Base-by-base conservation (phyloP, 2,113 vertebrate genomes). In the Burhinus bistriatus region DNA sequence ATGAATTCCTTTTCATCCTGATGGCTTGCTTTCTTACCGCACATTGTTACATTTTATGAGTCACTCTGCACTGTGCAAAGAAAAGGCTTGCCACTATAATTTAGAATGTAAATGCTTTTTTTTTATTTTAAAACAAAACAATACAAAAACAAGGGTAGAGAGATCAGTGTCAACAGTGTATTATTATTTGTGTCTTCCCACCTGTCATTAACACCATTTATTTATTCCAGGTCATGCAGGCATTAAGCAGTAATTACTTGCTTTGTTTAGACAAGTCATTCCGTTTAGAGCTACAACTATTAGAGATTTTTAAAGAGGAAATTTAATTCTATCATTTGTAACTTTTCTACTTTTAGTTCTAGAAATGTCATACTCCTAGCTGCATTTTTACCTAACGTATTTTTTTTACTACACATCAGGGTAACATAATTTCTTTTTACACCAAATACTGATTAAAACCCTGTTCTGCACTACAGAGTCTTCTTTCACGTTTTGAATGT, bases 221-320 rank as follows among this genome's bases (percentile, higher is more conserved):
- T 84, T 86, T 93, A 72, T 96, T 97, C 58, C 79, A 71, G 88
- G 87, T 85, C 70, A 55, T 44, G 61, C 30, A 88, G 82, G 58
- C 77, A 68, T 91, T 92, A 79, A 91, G 61, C 64, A 62, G 18
- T 94, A 96, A 96, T 95, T 92, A 83, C 73, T 89, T 95, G 45
- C 54, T 91, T 97, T 95, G 59, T 75, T 95, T 91, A 89, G 88
- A 92, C 45, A 95, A 89, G 61, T 83, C 10, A 45, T 79, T 94
- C 27, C 3, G 23, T 82, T 93, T 93, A 91, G 54, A 95, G 68
- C 30, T 55, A 9, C 8, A 86, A 38, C 18, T 91, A 93, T 84
- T 83, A 76, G 64, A 79, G 68, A 73, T 84, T 90, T 93, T 87
- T 47, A 55, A 80, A 96, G 38, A 79, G 59, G 12, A 92, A 95